Evolutionary conservation across 2,888 invertebrate species (phyloP), one percentile per base, ranked within the genome.

Genomic region (Priapulus caudatus): DNA sequence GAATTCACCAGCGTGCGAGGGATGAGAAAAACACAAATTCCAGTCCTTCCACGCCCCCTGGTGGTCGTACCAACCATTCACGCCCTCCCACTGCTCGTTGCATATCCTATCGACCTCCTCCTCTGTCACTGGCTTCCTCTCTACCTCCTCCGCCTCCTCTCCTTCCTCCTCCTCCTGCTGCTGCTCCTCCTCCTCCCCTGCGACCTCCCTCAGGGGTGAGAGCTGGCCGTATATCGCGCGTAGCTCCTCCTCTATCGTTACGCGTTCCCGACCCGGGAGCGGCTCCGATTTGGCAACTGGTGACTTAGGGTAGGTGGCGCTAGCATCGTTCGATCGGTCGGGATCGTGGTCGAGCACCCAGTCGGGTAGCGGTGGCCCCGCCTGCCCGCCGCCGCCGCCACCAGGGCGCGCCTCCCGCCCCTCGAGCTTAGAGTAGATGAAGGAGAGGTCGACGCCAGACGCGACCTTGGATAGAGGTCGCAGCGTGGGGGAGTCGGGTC

Each of bases 11-110:
- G 85, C 80, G 65, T 79, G 80, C 56, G 86, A 81, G 66, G 78
- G 77, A 66, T 79, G 75, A 62, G 83, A 81, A 60, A 84, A 79
- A 69, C 86, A 83, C 75, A 91, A 83, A 72, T 90, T 86, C 90
- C 92, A 95, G 75, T 90, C 86, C 61, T 83, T 79, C 78, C 92
- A 95, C 48, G 65, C 60, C n/a, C 70, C 70, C 52, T 67, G 60
- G 46, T 62, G 56, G 66, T 77, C 77, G 59, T 66, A 70, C 59
- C 74, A 73, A 56, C 76, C 77, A 65, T 75, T 76, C 33, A 76
- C 69, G 58, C 69, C 67, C 23, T 67, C 65, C 67, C 74, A 68
- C 22, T 68, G 62, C 23, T 68, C 68, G 43, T 59, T 58, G 54
- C 69, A 68, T 47, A 72, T 53, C 54, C 66, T 61, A 45, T 65